Evolutionary conservation across 2,888 invertebrate species (phyloP), one percentile per base, ranked within the genome.

Genomic region (Buathra laborator): DNA sequence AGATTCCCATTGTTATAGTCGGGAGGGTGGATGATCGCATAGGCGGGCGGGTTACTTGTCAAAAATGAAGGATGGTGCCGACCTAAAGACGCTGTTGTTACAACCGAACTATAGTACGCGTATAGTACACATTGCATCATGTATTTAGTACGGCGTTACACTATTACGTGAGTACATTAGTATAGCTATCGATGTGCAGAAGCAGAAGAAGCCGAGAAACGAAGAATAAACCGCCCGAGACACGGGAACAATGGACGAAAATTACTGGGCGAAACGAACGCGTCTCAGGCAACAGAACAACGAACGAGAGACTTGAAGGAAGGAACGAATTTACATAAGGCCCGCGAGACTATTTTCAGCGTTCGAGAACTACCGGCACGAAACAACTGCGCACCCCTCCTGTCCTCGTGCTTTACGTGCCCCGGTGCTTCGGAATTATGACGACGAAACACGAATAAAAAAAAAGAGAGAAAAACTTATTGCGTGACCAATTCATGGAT

Each of bases 191-290:
- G 56, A 16, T 56, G 56, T 16, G 24, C 56, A 56, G 56, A 56
- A 56, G 56, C 56, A 19, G 56, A 24, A 56, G 56, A 24, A 24
- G 56, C 24, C 24, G n/a, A 56, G 56, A 2, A 56, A 56, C 16
- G 56, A 37, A 56, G 56, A 56, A 56, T 9, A 56, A 19, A 56
- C 56, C 56, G 56, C 24, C 56, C 19, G 53, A 19, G 53, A 37
- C 37, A 1, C 53, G 56, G 10, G 84, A 88, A 89, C 86, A 88
- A 89, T 88, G 86, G 86, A 81, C 86, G 85, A 89, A 89, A 89
- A 89, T 88, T 89, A 78, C 82, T 48, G 79, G 75, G 83, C 80
- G 56, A 87, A 88, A 85, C 87, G 78, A 81, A 37, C 19, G 48
- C 53, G 56, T 16, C 56, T 9, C 32, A 4, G n/a, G 16, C 37